A percentile compares a stretch with the other conserved stretches of the same genome.
phyloP scores from a whole-genome alignment of 2,888 invertebrate species.

The Panorpa germanica region DNA sequence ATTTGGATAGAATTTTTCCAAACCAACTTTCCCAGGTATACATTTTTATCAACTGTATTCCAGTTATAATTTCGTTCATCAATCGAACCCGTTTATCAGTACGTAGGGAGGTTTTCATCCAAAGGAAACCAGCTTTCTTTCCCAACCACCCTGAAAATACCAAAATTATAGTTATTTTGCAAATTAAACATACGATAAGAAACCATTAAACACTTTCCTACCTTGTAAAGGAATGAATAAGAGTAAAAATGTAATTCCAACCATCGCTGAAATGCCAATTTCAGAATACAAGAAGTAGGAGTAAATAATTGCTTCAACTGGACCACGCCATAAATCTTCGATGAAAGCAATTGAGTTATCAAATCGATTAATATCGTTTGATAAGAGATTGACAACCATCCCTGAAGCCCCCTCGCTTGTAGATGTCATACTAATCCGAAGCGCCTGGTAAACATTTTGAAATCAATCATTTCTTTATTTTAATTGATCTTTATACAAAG shows the following conservation, averaged over 20 bases:
- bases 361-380: slow-evolving; percentile 75
- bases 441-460: slow-evolving; percentile 30
- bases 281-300: slow-evolving; percentile 48
- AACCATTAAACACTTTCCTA: no score
- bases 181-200: no score
- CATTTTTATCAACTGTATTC: slow-evolving; percentile 73
- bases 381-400: slow-evolving; percentile 55
- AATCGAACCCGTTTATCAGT: slow-evolving; percentile 59
- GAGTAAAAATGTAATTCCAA: slow-evolving; percentile 37
- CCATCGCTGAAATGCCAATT: slow-evolving; percentile 34
- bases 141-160: slow-evolving; percentile 7
- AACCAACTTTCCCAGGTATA: slow-evolving; percentile 74
- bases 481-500: no score
- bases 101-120: slow-evolving; percentile 41
- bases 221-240: slow-evolving; percentile 43
- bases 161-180: no score
- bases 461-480: slow-evolving; percentile 15
- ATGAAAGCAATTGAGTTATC: slow-evolving; percentile 64
- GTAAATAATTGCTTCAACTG: slow-evolving; percentile 58
- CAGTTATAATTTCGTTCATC: slow-evolving; percentile 63
- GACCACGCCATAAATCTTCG: slow-evolving; percentile 69
- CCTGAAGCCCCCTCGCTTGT: slow-evolving; percentile 35
- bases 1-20: slow-evolving; percentile 39
- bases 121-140: slow-evolving; percentile 14
- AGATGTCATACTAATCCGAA: slow-evolving; percentile 49